Conservation (phyloP, 2,888 invertebrate species). For the Drosophila borealis region DNA sequence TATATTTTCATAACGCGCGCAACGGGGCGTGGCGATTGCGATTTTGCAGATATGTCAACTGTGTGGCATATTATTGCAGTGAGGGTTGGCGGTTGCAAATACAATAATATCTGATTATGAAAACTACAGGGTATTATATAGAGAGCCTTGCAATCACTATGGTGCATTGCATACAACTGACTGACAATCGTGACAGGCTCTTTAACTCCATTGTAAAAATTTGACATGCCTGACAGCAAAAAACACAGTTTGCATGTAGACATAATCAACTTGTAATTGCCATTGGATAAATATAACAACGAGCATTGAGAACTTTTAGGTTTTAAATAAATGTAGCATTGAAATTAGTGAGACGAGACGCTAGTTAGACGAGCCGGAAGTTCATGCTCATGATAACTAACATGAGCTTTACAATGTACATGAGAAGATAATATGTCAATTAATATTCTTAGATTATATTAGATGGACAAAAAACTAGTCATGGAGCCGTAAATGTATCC, state of each 20-base stretch:
- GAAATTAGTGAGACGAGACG: neutral
- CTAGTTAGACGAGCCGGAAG: neutral
- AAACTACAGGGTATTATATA: neutral
- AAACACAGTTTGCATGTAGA: neutral
- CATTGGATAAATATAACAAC: neutral
- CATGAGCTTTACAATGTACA: neutral
- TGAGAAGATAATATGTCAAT: neutral
- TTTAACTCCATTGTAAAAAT: conserved; percentile 2
- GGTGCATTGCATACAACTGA: neutral
- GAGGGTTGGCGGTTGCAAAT: conserved; percentile 11
- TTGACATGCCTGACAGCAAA: neutral
- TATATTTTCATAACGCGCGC: conserved; percentile 47
- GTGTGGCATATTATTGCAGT: conserved; percentile 27
- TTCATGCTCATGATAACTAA: neutral
- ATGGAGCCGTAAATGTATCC: neutral
- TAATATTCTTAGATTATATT: too few species aligned
- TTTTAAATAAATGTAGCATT: neutral
- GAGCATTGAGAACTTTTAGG: neutral
- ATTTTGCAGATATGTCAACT: conserved; percentile 44
- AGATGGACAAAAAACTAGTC: neutral
- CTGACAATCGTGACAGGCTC: conserved; percentile 1
- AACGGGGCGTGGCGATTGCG: conserved; percentile 36
- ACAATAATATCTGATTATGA: neutral
- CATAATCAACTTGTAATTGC: conserved; percentile 1
- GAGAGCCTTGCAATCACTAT: too few species aligned